Base-by-base conservation (phyloP, 2,888 invertebrate genomes). In the Harpalus rufipes region DNA sequence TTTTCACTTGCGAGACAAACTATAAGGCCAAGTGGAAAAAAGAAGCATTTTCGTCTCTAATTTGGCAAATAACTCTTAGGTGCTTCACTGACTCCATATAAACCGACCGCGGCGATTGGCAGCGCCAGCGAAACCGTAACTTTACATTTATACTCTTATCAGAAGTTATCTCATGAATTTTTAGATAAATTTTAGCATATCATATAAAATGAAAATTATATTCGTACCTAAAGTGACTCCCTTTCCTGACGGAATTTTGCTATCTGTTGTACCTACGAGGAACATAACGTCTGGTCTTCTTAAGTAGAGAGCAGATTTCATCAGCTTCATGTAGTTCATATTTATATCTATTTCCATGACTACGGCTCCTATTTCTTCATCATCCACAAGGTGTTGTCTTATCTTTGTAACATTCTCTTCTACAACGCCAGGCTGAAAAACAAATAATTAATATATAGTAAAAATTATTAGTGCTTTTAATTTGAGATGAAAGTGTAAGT, bases 291-390 rank as follows among this genome's bases (percentile, higher is more conserved):
- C 93, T 0, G 92, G 90, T 63, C 92, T 90, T 81, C 88, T 88
- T 21, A 94, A 88, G 86, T 93, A 93, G 0, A 91, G 89, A 7
- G 91, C 87, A 0, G 93, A 92, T 88, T 90, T 92, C 87, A 92
- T 91, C 61, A 94, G 80, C 88, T 93, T 93, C 0, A 92, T 89
- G 86, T 93, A 90, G 87, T 92, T 93, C 6, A 92, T 88, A 87
- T 91, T 91, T 65, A 92, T 89, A 86, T 93, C 93, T 63, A 92
- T 91, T 88, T 94, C 94, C 18, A 93, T 89, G 0, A 94, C 91
- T n/a, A 94, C 93, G 0, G 93, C 94, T 14, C 93, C 93, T 0
- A 93, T 90, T 25, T 92, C 91, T 1, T 89, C 89, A 84, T 93
- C 91, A 61, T 92, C 92, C 56, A 87, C 86, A 5, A 91, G 85